Evolutionary conservation across 1,140 invertebrate genomes (phyloP), one percentile per base, ranked within the genome.

Genomic region (Tenebrio molitor): DNA sequence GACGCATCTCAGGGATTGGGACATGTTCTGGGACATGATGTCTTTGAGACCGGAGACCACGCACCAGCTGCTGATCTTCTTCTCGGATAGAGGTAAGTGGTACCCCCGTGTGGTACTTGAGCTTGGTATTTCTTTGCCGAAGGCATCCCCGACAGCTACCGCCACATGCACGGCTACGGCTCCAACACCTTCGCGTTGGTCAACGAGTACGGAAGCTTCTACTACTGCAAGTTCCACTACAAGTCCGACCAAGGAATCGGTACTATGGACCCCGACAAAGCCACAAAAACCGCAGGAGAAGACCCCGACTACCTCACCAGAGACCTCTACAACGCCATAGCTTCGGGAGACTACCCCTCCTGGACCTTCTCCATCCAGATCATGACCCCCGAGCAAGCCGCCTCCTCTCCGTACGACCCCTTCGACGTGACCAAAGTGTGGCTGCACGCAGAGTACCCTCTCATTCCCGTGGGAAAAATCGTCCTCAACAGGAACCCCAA

Each of bases 21-120:
- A 97, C 78, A 93, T 92, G 89, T 91, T 96, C 76, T 97, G 95
- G 95, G 96, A 98, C 80, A 97, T 97, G 79, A 87, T 96, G 25
- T 89, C 92, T 0, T 83, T 97, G 12, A 86, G 93, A 67, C 93
- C 94, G 0, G 95, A 97, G 84, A 88, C 90, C 3, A 90, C 91
- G 6, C 94, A 97, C 80, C 92, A 93, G 81, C 85, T 92, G 0
- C 87, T 93, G 82, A 91, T 95, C 81, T 81, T 95, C 14, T 97
- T 97, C 80, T 89, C 91, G 4, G 95, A 97, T 84, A 88, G 95
- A 76, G 96, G 96, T 50, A 41, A 33, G 10, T n/a, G n/a, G n/a
- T n/a, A n/a, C n/a, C n/a, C n/a, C n/a, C n/a, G 10, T 33, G 29
- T 33, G 10, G 4, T 33, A 5, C 10, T 33, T 5, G 4, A 5